phyloP scores from a whole-genome alignment of 2,113 vertebrate species.

The Holacanthus passer region DNA sequence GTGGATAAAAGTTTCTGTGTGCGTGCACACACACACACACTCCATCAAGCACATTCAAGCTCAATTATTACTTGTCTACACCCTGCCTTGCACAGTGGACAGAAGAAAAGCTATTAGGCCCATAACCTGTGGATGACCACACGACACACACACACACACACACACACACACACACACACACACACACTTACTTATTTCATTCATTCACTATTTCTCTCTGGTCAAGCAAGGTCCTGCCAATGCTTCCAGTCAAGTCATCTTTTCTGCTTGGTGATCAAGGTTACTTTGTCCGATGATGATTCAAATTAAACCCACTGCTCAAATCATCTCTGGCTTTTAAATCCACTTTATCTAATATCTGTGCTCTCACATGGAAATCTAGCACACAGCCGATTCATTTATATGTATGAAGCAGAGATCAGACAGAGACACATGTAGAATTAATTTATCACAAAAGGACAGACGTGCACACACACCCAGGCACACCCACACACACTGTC shows the following conservation, averaged over 20 bases:
- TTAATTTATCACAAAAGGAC: slow-evolving; percentile 60
- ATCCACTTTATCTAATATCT: slow-evolving; percentile 70
- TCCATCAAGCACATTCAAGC: slow-evolving; percentile 2
- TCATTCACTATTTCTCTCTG: slow-evolving; percentile 40
- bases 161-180: not conserved
- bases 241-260: slow-evolving; percentile 49
- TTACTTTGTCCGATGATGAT: slow-evolving; percentile 62
- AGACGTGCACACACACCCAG: slow-evolving; percentile 8
- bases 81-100: slow-evolving; percentile 16
- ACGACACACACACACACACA: not conserved
- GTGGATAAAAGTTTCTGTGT: not conserved
- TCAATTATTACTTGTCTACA: slow-evolving; percentile 28
- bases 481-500: slow-evolving; percentile 5
- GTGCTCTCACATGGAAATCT: slow-evolving; percentile 67
- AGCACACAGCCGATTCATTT: slow-evolving; percentile 61
- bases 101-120: slow-evolving; percentile 35
- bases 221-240: slow-evolving; percentile 40
- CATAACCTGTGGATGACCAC: slow-evolving; percentile 8
- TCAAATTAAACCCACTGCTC: slow-evolving; percentile 63
- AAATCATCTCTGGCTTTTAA: slow-evolving; percentile 70
- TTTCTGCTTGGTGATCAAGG: slow-evolving; percentile 62
- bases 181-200: slow-evolving; percentile 5
- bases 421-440: slow-evolving; percentile 54
- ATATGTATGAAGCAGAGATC: slow-evolving; percentile 70
- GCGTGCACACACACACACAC: not conserved